Evolutionary conservation across 2,888 invertebrate genomes (phyloP), one percentile per base, ranked within the genome.

Genomic region (Salticus scenicus): DNA sequence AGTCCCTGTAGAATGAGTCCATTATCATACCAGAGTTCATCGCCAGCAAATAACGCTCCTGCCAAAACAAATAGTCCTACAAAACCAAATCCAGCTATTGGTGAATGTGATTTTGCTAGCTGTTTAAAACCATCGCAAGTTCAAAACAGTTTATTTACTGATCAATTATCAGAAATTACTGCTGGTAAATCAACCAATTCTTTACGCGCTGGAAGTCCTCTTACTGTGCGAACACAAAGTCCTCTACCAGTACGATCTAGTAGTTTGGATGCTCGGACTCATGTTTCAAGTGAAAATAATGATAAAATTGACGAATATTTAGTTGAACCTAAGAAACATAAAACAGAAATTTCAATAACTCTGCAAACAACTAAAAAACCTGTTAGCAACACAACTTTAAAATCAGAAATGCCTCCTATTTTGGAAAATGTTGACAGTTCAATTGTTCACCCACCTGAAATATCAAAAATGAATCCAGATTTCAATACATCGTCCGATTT

Each of bases 81-180:
- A 28, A 47, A 66, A 51, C 24, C 57, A 20, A 42, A 33, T 0
- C 69, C 67, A 24, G 14, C 64, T 10, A 63, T 31, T 28, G 82
- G 76, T 1, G 71, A 83, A 10, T 83, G 82, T 20, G 82, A 83
- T 51, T 83, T 57, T 37, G 82, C 82, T 20, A 76, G 30, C 24
- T 83, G 82, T 31, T 37, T 83, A 30, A 83, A 83, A 14, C 82
- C 82, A 17, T 83, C 82, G 5, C 82, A 83, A 71, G 76, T 76
- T 0, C 82, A 76, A 64, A 83, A 83, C 27, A 83, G 76, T 37
- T 41, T 83, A 14, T 83, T 83, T 42, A 76, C 71, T 1, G 82
- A 76, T 27, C 76, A 76, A 37, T 37, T 83, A 14, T 72, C 82
- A 17, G 76, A 83, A 51, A 27, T 83, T 33, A 83, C 82, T 27